A percentile compares a stretch with the other conserved stretches of the same genome.
Conservation (phyloP, 1,140 invertebrate species). For the Trichonephila clavipes region DNA sequence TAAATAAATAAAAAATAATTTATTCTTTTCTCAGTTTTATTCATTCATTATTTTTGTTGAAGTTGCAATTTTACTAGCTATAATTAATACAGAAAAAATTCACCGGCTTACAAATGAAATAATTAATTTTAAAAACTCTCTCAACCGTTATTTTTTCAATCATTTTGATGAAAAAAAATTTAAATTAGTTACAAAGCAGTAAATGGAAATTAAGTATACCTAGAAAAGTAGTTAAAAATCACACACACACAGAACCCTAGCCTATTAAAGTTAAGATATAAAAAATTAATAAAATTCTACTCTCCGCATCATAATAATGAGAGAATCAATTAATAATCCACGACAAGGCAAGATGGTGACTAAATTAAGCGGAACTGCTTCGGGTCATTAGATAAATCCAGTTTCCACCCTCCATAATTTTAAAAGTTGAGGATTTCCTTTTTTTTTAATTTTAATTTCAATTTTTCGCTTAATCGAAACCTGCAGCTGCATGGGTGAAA, state of each 20-base stretch:
- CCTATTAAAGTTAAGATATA: constrained; percentile 6
- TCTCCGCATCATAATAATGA: constrained; percentile 52
- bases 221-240: constrained; percentile 49
- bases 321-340: constrained; percentile 62
- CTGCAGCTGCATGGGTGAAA: constrained; percentile 16
- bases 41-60: background rate
- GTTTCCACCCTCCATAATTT: background rate
- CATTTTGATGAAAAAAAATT: background rate
- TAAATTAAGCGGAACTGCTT: constrained; percentile 53
- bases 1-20: background rate
- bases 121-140: background rate
- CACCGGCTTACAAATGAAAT: background rate
- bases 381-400: constrained; percentile 63
- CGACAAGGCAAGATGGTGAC: constrained; percentile 51
- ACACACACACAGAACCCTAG: constrained; percentile 24
- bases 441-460: constrained; percentile 7
- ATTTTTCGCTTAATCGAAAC: constrained; percentile 34
- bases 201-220: constrained; percentile 26
- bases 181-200: background rate
- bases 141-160: background rate
- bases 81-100: background rate
- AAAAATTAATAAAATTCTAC: constrained; percentile 1
- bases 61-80: background rate
- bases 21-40: background rate
- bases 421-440: background rate